Evolutionary conservation across 2,113 vertebrate species (phyloP).

Genomic region (Paraplagusia blochii): DNA sequence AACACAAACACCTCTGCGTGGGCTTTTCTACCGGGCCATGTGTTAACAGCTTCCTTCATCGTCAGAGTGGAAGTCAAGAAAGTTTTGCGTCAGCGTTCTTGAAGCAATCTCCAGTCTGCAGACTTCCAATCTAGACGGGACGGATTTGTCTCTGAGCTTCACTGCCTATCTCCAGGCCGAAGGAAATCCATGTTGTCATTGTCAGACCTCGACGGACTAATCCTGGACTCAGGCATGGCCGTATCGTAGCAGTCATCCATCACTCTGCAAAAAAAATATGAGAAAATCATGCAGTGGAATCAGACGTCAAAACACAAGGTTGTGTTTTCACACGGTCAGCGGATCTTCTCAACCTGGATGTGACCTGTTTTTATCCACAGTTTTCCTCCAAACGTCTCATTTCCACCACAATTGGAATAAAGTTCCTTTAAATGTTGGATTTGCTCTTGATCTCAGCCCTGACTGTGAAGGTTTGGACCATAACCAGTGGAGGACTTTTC

Average conservation of each 20-base stretch:
- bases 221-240: conserved; percentile 46
- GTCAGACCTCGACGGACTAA: conserved; percentile 38
- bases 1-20: conserved; percentile 65
- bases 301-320: conserved; percentile 38
- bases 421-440: conserved; percentile 23
- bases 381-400: not conserved
- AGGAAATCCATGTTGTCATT: conserved; percentile 23
- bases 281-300: conserved; percentile 52
- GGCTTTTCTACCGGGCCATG: conserved; percentile 44
- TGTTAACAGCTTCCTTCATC: conserved; percentile 50
- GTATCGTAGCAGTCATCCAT: conserved; percentile 34
- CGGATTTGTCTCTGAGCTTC: conserved; percentile 42
- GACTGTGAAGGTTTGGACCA: conserved; percentile 25
- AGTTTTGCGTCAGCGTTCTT: conserved; percentile 28
- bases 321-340: conserved; percentile 25
- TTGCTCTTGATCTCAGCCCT: conserved; percentile 7
- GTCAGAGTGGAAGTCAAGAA: conserved; percentile 34
- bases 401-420: conserved; percentile 8
- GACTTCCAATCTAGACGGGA: conserved; percentile 53
- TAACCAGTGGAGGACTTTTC: conserved; percentile 47
- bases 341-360: conserved; percentile 34
- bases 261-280: conserved; percentile 55
- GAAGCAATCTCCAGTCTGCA: conserved; percentile 53
- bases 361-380: conserved; percentile 16
- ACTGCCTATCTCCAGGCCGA: conserved; percentile 20